Conservation (phyloP, 2,113 vertebrate species). For the Lepisosteus osseus region DNA sequence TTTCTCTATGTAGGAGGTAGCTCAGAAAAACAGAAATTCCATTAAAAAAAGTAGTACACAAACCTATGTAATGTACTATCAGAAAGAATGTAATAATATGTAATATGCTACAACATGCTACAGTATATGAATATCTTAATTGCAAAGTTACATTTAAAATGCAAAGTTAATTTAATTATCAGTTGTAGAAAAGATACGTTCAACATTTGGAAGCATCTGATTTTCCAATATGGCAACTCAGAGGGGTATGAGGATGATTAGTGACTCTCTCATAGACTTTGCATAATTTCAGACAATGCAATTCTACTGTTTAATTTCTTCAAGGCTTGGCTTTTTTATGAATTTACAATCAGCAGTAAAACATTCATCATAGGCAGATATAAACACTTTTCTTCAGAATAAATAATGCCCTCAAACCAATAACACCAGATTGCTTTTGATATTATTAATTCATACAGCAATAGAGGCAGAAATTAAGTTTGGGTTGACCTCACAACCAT, state of each 20-base stretch:
- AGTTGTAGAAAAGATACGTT: no score
- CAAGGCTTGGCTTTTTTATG: background rate
- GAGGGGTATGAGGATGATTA: background rate
- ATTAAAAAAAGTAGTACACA: no score
- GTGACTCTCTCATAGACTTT: background rate
- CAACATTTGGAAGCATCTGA: background rate
- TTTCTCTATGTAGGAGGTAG: no score
- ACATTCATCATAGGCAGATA: slow-evolving; percentile 6
- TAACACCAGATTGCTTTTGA: background rate
- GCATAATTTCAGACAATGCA: slow-evolving; percentile 1
- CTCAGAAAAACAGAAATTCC: no score
- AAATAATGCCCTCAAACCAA: slow-evolving; percentile 9
- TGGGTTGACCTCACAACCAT: slow-evolving; percentile 6
- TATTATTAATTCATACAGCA: background rate
- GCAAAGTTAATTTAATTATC: no score
- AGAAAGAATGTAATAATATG: no score
- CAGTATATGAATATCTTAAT: no score
- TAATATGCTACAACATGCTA: no score
- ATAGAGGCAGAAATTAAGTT: background rate
- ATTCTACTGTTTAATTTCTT: slow-evolving; percentile 6
- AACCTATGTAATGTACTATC: no score
- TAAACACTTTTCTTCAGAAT: slow-evolving; percentile 4
- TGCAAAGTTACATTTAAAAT: no score
- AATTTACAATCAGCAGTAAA: slow-evolving; percentile 14
- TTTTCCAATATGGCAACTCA: background rate